Conservation (phyloP, 2,888 invertebrate genomes). For the Andrena trimmerana region DNA sequence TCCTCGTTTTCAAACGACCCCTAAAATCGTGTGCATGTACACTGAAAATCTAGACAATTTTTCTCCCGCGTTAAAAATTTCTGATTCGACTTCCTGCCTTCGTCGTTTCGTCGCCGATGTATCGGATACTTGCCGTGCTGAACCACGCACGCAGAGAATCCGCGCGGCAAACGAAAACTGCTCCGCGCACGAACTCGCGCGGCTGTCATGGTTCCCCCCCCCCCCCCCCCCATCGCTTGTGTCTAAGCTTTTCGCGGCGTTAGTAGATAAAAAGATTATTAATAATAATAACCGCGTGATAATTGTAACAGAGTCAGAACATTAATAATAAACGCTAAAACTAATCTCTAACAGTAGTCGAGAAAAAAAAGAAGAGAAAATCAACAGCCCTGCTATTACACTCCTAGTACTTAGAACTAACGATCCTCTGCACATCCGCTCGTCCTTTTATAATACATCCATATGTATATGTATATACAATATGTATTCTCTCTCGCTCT, state of each 20-base stretch:
- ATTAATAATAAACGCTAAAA: slow-evolving; percentile 55
- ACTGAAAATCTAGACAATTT: neutral
- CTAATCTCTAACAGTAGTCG: slow-evolving; percentile 72
- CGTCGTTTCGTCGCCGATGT: slow-evolving; percentile 34
- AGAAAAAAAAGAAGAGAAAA: slow-evolving; percentile 44
- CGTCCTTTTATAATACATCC: slow-evolving; percentile 68
- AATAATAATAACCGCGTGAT: slow-evolving; percentile 21
- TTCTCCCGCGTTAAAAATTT: neutral
- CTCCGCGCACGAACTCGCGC: slow-evolving; percentile 49
- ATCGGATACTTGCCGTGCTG: neutral
- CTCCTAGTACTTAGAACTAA: slow-evolving; percentile 66
- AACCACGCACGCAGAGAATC: slow-evolving; percentile 19
- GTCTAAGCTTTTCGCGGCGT: slow-evolving; percentile 54
- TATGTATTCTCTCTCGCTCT: slow-evolving; percentile 39
- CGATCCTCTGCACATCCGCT: slow-evolving; percentile 52
- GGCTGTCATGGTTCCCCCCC: slow-evolving; percentile 80
- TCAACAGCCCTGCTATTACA: slow-evolving; percentile 76
- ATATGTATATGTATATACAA: slow-evolving; percentile 62
- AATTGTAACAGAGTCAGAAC: slow-evolving; percentile 20
- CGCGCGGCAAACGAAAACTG: slow-evolving; percentile 22
- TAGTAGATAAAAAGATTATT: slow-evolving; percentile 56
- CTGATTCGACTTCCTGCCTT: neutral
- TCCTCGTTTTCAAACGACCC: neutral
- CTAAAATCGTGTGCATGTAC: neutral
- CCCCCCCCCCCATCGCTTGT: no score